Base-by-base conservation (phyloP, 2,797 vertebrate genomes). In the Eurystomus glaucurus region DNA sequence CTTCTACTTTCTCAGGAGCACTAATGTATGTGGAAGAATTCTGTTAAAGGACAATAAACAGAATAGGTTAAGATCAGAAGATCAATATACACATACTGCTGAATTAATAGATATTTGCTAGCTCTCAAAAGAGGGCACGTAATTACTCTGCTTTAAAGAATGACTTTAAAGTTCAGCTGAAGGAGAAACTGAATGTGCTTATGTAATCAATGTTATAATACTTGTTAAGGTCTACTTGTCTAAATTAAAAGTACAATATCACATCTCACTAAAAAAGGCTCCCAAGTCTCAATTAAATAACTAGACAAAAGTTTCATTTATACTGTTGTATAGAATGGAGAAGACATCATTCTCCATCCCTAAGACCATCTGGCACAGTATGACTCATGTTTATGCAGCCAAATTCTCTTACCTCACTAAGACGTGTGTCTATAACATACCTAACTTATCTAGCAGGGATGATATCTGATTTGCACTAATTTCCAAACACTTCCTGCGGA, bases 41-140 rank as follows among this genome's bases (percentile, higher is more conserved):
- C 80, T 0, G 10, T 95, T 95, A 97, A 94, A 94, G 93, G 88
- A 95, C 92, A 94, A 96, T 92, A 96, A 96, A 92, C 55, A 88
- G 88, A 88, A 96, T 64, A 95, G 80, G 77, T 82, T 96, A 94
- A 87, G 77, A 96, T 95, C 75, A 72, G 85, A 93, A 94, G 95
- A 97, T 96, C 94, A 96, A 95, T 95, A 96, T 62, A 86, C 84
- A 89, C 85, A 93, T 96, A 92, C 70, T 88, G 86, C 72, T 95
- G 94, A 97, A 97, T 95, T 96, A 97, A 95, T 96, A 95, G 94
- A 90, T 96, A 95, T 94, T 90, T 97, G 88, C 74, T 88, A 89
- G 88, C 92, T 92, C 82, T 92, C 77, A 87, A 86, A 94, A 92
- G 66, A 92, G 22, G 57, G 35, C 62, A 87, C 18, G 5, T 91